A percentile compares a stretch with the other conserved stretches of the same genome.
Conservation (phyloP, 2,113 vertebrate genomes). For the Lanius collurio region DNA sequence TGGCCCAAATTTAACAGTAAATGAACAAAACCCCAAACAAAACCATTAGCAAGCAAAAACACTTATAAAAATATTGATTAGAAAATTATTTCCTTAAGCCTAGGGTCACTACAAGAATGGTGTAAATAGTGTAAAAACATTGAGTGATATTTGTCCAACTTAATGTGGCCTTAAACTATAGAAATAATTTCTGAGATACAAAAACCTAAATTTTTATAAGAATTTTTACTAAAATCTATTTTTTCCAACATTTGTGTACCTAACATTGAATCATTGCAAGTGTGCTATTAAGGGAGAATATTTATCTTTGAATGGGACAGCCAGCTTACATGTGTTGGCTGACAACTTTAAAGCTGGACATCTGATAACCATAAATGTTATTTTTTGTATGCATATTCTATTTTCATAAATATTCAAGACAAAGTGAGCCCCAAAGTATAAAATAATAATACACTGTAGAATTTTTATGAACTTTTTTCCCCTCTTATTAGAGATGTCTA, state of each 20-base stretch:
- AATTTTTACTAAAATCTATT: not conserved
- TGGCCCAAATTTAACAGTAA: not conserved
- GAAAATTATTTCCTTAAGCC: not conserved
- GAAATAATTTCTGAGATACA: not conserved
- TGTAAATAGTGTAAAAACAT: not conserved
- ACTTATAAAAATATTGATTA: not conserved
- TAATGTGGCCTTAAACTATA: not conserved
- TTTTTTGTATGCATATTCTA: not conserved
- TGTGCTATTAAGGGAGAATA: not conserved
- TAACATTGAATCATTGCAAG: not conserved
- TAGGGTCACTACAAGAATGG: not conserved
- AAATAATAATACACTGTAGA: not conserved
- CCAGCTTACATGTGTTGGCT: not conserved
- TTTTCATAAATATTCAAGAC: not conserved
- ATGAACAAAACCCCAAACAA: not conserved
- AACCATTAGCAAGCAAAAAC: not conserved
- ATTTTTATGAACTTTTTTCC: not conserved
- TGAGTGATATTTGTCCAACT: not conserved
- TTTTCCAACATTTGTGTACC: not conserved
- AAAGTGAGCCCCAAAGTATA: not conserved
- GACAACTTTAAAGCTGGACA: not conserved
- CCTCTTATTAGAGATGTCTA: not conserved
- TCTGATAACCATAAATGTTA: not conserved
- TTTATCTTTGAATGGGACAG: not conserved
- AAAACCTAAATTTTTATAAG: not conserved